phyloP scores from a whole-genome alignment of 2,797 vertebrate genomes.

The Sebastes baramenuke region DNA sequence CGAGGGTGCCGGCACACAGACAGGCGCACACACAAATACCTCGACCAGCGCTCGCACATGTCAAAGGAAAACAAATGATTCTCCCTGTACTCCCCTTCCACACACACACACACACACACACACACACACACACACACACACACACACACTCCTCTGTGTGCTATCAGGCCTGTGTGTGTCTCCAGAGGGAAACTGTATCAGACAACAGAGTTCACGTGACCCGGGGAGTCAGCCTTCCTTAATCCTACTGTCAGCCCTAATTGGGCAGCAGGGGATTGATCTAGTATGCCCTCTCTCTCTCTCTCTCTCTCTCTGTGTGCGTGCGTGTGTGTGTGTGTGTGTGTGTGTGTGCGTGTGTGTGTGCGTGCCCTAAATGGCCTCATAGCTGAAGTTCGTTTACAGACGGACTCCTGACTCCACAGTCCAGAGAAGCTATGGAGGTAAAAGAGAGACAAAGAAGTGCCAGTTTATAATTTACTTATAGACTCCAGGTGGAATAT shows the following conservation, averaged over 20 bases:
- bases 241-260: constrained; percentile 83
- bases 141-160: constrained; percentile 50
- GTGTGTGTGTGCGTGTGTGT: neutral
- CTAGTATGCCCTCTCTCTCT: constrained; percentile 40
- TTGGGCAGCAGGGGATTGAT: constrained; percentile 79
- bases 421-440: neutral
- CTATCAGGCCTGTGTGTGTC: constrained; percentile 63
- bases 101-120: neutral
- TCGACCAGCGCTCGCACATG: constrained; percentile 28
- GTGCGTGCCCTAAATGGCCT: constrained; percentile 22
- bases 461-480: neutral
- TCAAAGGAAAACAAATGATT: constrained; percentile 62
- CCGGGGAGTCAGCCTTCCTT: constrained; percentile 74
- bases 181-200: constrained; percentile 76
- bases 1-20: neutral
- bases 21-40: constrained; percentile 8
- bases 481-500: too few species aligned
- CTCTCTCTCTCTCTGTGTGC: neutral
- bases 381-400: constrained; percentile 44
- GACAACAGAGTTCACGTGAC: constrained; percentile 77
- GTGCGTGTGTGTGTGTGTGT: neutral
- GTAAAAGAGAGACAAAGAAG: neutral
- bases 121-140: neutral
- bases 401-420: constrained; percentile 9
- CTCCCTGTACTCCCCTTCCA: constrained; percentile 24